Base-by-base conservation (phyloP, 1,140 invertebrate genomes). In the Pomacea maculata region DNA sequence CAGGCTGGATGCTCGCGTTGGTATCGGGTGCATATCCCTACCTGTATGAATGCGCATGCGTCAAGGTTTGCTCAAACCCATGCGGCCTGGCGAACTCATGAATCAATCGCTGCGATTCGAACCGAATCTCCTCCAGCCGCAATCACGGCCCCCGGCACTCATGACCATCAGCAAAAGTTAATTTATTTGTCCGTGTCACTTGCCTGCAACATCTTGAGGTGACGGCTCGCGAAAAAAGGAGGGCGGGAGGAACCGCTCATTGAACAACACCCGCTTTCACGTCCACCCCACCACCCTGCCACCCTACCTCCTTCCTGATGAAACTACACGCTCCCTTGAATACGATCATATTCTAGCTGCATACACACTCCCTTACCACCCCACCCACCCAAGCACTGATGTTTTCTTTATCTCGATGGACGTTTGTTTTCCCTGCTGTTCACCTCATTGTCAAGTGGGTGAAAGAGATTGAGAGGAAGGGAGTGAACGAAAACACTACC, bases 401-500 rank as follows among this genome's bases (percentile, higher is more conserved):
- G 57, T 61, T 14, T 61, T 61, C 15, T 61, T 61, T 61, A 61
- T 61, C 57, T 61, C 11, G 57, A 61, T 61, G 15, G 11, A 61
- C 57, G 15, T 61, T 61, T 61, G 57, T 61, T 61, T 61, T 17
- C 15, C 57, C 57, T 61, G 57, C 57, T 61, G 57, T 17, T 17
- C 11, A 14, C 57, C 15, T 61, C 57, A 61, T 61, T 61, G 57
- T 61, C 9, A 17, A 81, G 75, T 73, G 80, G 77, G 55, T 72
- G 34, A 82, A 34, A 78, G 73, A 67, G 73, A 61, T 68, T 71
- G 63, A 73, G 68, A 82, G 64, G 70, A 29, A 75, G 68, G n/a
- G 34, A 70, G 12, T 70, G 5, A 1, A 29, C 14, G 57, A 61
- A 61, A 61, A 61, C 57, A 14, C 57, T 4, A 61, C 57, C 57